Percentiles rank a stretch among this genome's conserved stretches.
Evolutionary conservation across 2,888 invertebrate genomes (phyloP).

Genomic region (Caenorhabditis sp.): DNA sequence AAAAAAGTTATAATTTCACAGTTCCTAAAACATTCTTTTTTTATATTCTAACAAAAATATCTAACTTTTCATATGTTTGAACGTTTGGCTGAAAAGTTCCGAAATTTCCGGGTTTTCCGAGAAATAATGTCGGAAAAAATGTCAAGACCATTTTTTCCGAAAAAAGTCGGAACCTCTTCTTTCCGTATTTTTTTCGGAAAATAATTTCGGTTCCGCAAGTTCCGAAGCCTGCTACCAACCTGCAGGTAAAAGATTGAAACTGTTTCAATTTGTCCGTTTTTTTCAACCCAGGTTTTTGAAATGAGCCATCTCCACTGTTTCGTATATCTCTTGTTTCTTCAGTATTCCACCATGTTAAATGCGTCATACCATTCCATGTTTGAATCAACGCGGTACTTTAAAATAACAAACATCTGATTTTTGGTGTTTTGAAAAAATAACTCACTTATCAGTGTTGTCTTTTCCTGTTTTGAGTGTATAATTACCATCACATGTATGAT

Average conservation of each 20-base stretch:
- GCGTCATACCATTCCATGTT: slow-evolving; percentile 34
- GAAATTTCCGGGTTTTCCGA: too few species aligned
- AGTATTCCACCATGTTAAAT: slow-evolving; percentile 44
- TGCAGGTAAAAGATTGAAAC: slow-evolving; percentile 59
- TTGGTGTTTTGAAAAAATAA: not conserved
- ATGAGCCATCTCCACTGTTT: slow-evolving; percentile 57
- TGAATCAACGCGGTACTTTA: slow-evolving; percentile 44
- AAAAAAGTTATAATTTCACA: too few species aligned
- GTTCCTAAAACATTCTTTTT: too few species aligned
- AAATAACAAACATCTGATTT: not conserved
- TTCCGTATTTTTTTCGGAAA: not conserved
- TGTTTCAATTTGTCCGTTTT: slow-evolving; percentile 51
- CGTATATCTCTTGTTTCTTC: slow-evolving; percentile 29
- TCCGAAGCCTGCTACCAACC: slow-evolving; percentile 12
- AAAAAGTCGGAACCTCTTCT: too few species aligned
- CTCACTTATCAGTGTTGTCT: slow-evolving; percentile 46
- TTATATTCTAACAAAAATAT: too few species aligned
- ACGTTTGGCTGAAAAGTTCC: too few species aligned
- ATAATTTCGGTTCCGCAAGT: not conserved
- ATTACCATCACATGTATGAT: slow-evolving; percentile 53
- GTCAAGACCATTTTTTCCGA: too few species aligned
- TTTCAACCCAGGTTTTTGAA: slow-evolving; percentile 55
- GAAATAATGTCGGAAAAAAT: too few species aligned
- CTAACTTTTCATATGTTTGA: too few species aligned
- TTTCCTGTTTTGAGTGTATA: slow-evolving; percentile 54